Percentiles rank a stretch among this genome's conserved stretches.
These are phyloP conservation scores for Chrysolophus pictus DNA, from an alignment of 2,797 vertebrate genomes.

Conservation along the genomic window DNA sequence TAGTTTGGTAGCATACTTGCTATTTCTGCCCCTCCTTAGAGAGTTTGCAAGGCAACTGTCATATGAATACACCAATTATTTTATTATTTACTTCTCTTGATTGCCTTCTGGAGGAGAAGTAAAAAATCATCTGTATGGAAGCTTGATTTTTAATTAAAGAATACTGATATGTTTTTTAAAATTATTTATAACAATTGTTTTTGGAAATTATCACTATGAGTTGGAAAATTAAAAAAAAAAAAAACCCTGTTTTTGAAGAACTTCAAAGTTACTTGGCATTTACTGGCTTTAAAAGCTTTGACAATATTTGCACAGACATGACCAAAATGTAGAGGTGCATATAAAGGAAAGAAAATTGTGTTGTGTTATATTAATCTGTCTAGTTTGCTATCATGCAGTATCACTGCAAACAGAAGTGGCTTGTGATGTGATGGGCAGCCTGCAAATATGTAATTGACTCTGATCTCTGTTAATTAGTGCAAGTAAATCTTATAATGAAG, in stretches of 20 bases:
- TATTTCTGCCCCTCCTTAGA: neutral
- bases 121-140: neutral
- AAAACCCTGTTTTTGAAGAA: neutral
- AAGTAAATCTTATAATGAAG: constrained; percentile 87
- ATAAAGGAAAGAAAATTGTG: neutral
- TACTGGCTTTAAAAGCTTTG: neutral
- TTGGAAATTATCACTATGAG: neutral
- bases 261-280: neutral
- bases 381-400: constrained; percentile 82
- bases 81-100: neutral
- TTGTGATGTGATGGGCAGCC: constrained; percentile 83
- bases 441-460: constrained; percentile 87
- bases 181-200: neutral
- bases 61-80: neutral
- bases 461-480: constrained; percentile 88
- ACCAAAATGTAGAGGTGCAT: neutral
- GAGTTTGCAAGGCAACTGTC: neutral
- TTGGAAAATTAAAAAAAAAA: neutral
- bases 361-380: constrained; percentile 73
- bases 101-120: neutral
- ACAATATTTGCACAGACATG: neutral
- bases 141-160: neutral
- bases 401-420: constrained; percentile 83
- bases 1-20: neutral
- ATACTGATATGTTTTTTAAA: neutral